Conservation (phyloP, 2,888 invertebrate genomes). For the Matsumyia berberina region DNA sequence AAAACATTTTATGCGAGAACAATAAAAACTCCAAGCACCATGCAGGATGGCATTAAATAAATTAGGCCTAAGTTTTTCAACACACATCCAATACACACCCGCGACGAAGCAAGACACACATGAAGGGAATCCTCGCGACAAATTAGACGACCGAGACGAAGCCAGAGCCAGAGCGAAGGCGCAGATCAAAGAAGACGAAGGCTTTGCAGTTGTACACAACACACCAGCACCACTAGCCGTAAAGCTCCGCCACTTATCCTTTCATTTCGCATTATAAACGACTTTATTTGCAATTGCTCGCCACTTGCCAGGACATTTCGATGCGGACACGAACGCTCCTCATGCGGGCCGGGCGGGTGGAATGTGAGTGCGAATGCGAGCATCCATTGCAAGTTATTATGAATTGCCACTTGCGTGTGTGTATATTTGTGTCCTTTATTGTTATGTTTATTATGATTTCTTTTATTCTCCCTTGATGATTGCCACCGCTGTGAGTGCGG, state of each 20-base stretch:
- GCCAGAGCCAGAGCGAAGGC: background rate
- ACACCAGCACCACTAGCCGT: slow-evolving; percentile 44
- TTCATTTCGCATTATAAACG: slow-evolving; percentile 64
- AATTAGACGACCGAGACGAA: slow-evolving; percentile 21
- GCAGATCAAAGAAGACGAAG: slow-evolving; percentile 47
- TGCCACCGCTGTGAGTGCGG: slow-evolving; percentile 26
- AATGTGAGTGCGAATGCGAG: background rate
- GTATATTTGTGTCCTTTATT: slow-evolving; percentile 48
- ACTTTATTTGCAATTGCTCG: slow-evolving; percentile 68
- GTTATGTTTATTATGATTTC: slow-evolving; percentile 75
- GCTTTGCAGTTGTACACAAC: slow-evolving; percentile 45
- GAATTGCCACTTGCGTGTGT: slow-evolving; percentile 65
- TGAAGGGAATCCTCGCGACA: slow-evolving; percentile 34
- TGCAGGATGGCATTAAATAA: slow-evolving; percentile 61
- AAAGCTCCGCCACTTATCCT: slow-evolving; percentile 50
- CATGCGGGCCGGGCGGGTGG: too few species aligned
- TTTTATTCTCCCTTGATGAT: slow-evolving; percentile 68
- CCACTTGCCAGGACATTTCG: slow-evolving; percentile 43
- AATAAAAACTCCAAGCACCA: slow-evolving; percentile 55
- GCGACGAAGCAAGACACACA: slow-evolving; percentile 1
- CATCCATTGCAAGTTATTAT: slow-evolving; percentile 48
- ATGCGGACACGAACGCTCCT: background rate
- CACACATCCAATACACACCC: slow-evolving; percentile 11
- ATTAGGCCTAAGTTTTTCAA: slow-evolving; percentile 56
- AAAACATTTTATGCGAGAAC: slow-evolving; percentile 54